These are phyloP conservation scores for Nyctereutes procyonoides DNA, from an alignment of 2,113 vertebrate genomes.

Conservation along the genomic window DNA sequence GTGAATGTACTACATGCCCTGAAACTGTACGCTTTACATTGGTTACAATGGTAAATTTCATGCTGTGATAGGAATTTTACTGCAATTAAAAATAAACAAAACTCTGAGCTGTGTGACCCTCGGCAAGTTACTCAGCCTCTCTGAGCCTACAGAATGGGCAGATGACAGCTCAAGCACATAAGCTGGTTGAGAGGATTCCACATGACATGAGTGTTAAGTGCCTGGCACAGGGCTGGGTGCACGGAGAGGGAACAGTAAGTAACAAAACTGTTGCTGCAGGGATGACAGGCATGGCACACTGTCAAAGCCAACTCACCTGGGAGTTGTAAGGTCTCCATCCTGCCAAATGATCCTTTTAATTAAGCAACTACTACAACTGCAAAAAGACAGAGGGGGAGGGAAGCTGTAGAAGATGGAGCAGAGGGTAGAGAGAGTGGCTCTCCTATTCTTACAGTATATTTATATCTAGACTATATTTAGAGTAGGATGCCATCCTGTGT, in stretches of 20 bases:
- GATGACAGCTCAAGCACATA: fast-evolving
- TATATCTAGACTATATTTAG: background rate
- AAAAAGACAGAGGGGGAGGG: background rate
- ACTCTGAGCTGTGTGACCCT: background rate
- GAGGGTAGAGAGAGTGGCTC: background rate
- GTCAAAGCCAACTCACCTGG: background rate
- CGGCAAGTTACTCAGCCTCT: background rate
- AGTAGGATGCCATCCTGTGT: background rate
- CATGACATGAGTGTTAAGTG: fast-evolving
- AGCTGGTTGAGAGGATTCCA: background rate
- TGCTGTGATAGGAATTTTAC: background rate
- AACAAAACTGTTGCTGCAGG: fast-evolving
- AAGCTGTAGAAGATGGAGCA: no score
- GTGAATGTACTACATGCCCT: background rate
- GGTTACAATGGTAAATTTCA: background rate
- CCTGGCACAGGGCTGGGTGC: fast-evolving
- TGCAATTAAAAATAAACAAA: background rate
- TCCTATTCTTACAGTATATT: fast-evolving
- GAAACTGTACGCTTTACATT: background rate
- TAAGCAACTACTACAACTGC: background rate
- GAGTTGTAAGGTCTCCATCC: background rate
- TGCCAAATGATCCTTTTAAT: background rate
- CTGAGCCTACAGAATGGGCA: background rate
- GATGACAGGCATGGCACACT: fast-evolving
- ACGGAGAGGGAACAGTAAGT: background rate